Evolutionary conservation across 2,797 vertebrate genomes (phyloP), one percentile per base, ranked within the genome.

Genomic region (Glossophaga mutica): DNA sequence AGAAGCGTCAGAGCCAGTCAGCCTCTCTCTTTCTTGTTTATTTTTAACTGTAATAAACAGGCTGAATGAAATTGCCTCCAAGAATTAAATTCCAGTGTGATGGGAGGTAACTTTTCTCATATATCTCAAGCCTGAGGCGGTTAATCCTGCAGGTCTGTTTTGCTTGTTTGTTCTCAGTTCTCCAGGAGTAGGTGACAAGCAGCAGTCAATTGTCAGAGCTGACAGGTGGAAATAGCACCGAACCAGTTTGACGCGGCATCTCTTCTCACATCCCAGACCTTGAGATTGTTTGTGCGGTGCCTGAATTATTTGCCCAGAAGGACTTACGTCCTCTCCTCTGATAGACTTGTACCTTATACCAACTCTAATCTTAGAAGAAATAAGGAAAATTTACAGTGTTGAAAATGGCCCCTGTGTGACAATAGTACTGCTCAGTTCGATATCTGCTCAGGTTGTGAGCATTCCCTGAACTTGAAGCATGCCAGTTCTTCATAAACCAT

Each of bases 391-490:
- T 92, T 77, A 92, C 55, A 50, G 57, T 39, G 44, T 84, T 76
- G n/a, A 68, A 86, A 91, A 92, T 37, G 44, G 76, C 22, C 44
- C 71, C 70, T 90, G 84, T 79, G 92, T 94, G 92, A 91, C 52
- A 44, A 57, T 26, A 6, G 42, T 14, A n/a, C 46, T 77, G 48
- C 26, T 78, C 29, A 39, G 52, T 44, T 89, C 11, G 2, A 48
- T 55, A 55, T 81, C 46, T 55, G 5, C 15, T 82, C 65, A 44
- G 46, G 52, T 46, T 37, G 52, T 85, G 74, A 79, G 14, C 46
- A 21, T 86, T 96, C 90, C 18, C 50, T 85, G 74, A 92, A 67
- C 78, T 76, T 76, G 42, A 62, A 44, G 78, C 14, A 48, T 37
- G 32, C 48, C 46, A 46, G 83, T 24, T 24, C 42, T 78, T 91